A percentile compares a stretch with the other conserved stretches of the same genome.
phyloP scores from a whole-genome alignment of 2,797 vertebrate species.

The Semaprochilodus insignis region DNA sequence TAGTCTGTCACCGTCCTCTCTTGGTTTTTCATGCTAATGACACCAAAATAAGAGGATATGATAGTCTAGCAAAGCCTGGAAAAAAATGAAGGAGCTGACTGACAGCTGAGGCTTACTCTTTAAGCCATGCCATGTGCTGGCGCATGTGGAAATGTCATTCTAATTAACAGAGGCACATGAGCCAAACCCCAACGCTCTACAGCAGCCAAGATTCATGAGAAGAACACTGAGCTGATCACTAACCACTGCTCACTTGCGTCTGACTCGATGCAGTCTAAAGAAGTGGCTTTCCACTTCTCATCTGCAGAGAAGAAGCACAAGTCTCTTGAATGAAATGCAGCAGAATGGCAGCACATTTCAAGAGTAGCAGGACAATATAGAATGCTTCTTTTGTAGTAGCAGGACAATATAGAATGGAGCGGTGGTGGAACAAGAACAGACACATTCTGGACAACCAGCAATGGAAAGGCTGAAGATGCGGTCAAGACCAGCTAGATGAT shows the following conservation, averaged over 20 bases:
- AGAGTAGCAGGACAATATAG: no score
- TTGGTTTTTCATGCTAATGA: neutral
- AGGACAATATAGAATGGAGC: no score
- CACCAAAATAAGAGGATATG: neutral
- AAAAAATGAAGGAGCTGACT: neutral
- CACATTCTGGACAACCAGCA: no score
- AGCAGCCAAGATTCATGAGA: neutral
- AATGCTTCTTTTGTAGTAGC: no score
- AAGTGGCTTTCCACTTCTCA: neutral
- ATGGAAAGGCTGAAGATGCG: no score
- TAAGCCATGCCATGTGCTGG: neutral
- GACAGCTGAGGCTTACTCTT: neutral
- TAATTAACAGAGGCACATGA: neutral
- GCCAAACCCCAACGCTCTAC: neutral
- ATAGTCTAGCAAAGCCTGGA: neutral
- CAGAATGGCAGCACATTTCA: no score
- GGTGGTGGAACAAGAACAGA: no score
- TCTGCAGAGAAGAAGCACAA: neutral
- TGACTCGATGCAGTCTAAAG: neutral
- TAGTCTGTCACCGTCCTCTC: neutral
- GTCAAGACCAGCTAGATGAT: no score
- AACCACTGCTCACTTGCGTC: neutral
- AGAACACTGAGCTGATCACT: neutral
- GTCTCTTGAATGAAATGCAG: neutral
- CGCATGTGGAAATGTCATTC: neutral